Evolutionary conservation across 2,113 vertebrate species (phyloP).

Genomic region (Heterotilapia buettikoferi): DNA sequence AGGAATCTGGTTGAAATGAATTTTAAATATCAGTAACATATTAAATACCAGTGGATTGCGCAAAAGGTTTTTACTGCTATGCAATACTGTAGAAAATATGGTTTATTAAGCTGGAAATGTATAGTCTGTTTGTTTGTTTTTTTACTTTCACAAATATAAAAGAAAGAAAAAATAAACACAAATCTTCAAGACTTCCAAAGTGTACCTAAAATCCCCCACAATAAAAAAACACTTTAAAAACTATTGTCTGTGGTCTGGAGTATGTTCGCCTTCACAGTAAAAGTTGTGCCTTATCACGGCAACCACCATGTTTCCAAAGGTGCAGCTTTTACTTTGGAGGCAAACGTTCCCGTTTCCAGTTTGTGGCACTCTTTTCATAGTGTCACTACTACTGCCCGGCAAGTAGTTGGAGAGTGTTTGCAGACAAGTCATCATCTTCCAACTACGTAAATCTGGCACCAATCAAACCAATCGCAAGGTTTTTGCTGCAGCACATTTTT

Average conservation of each 20-base stretch:
- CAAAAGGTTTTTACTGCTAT: neutral
- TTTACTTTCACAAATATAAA: neutral
- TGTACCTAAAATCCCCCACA: accelerated
- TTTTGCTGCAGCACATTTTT: neutral
- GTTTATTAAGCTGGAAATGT: neutral
- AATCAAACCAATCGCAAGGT: accelerated
- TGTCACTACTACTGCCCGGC: neutral
- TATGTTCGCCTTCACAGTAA: accelerated
- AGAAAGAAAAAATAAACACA: neutral
- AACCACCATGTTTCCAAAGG: neutral
- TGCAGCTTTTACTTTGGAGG: neutral
- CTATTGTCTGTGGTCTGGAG: neutral
- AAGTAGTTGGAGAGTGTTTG: neutral
- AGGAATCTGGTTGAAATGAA: neutral
- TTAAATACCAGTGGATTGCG: neutral
- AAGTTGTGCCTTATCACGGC: neutral
- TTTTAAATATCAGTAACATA: neutral
- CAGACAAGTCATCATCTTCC: neutral
- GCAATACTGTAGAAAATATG: neutral
- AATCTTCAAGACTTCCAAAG: neutral
- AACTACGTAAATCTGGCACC: accelerated
- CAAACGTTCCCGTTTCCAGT: accelerated
- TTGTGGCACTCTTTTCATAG: neutral
- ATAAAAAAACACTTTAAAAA: neutral
- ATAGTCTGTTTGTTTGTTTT: neutral